These are phyloP conservation scores for Brachyptera putata DNA, from an alignment of 2,888 invertebrate species.

Conservation along the genomic window DNA sequence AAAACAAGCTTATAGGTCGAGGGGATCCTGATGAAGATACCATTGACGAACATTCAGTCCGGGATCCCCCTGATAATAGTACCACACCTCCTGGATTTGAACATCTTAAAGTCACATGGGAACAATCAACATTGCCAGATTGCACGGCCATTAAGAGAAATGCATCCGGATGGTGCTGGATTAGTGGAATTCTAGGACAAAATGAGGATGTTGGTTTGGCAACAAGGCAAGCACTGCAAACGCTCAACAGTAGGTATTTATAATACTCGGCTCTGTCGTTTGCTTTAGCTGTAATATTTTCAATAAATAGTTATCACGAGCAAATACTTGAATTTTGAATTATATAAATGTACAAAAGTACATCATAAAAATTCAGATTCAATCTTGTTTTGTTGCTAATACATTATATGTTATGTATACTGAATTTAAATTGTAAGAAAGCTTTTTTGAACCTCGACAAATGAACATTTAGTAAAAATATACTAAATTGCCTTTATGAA, in stretches of 20 bases:
- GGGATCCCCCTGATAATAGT: background rate
- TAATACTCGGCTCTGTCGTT: too few species aligned
- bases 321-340: too few species aligned
- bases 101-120: constrained; percentile 4
- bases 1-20: constrained; percentile 27
- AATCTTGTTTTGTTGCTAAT: too few species aligned
- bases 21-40: constrained; percentile 28
- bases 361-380: too few species aligned
- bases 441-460: too few species aligned
- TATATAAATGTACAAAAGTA: too few species aligned
- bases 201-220: constrained; percentile 60
- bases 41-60: constrained; percentile 11
- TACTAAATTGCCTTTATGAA: too few species aligned
- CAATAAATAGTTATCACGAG: too few species aligned
- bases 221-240: constrained; percentile 66
- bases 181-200: constrained; percentile 73
- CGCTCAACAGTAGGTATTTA: constrained; percentile 72
- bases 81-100: background rate
- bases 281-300: too few species aligned
- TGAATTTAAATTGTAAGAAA: too few species aligned
- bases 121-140: constrained; percentile 39
- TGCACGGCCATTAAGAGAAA: constrained; percentile 32
- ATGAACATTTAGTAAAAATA: too few species aligned
- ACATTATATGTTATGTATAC: too few species aligned
- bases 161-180: constrained; percentile 75